Evolutionary conservation across 2,113 vertebrate species (phyloP).

Genomic region (Prolemur simus): DNA sequence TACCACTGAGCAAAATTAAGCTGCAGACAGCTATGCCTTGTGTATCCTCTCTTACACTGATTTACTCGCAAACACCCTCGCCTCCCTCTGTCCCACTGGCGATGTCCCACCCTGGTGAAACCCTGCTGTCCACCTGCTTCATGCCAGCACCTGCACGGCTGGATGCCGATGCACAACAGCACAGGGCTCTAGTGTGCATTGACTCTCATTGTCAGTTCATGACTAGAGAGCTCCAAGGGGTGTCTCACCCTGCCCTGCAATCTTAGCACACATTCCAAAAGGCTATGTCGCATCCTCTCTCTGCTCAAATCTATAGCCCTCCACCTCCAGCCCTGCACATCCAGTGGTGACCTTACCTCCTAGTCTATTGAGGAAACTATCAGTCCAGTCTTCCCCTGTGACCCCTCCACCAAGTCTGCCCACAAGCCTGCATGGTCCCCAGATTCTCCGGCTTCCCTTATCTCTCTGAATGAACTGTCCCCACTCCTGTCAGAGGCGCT

Average conservation of each 20-base stretch:
- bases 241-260: rapidly evolving
- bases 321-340: too few relatives aligned
- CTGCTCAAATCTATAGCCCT: background rate
- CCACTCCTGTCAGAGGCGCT: background rate
- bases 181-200: rapidly evolving
- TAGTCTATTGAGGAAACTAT: background rate
- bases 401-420: background rate
- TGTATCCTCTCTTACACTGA: background rate
- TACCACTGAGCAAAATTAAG: background rate
- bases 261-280: background rate
- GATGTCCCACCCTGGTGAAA: background rate
- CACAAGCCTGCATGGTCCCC: background rate
- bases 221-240: too few relatives aligned
- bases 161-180: rapidly evolving
- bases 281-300: too few relatives aligned
- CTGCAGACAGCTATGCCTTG: background rate
- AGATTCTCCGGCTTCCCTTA: background rate
- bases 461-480: background rate
- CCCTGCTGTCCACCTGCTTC: background rate
- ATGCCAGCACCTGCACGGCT: background rate
- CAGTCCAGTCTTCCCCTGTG: background rate
- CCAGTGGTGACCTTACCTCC: background rate
- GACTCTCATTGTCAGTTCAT: background rate
- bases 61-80: background rate
- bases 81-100: constrained; percentile 31